Evolutionary conservation across 2,888 invertebrate species (phyloP), one percentile per base, ranked within the genome.

Genomic region (Lissocephala sabroskyi): DNA sequence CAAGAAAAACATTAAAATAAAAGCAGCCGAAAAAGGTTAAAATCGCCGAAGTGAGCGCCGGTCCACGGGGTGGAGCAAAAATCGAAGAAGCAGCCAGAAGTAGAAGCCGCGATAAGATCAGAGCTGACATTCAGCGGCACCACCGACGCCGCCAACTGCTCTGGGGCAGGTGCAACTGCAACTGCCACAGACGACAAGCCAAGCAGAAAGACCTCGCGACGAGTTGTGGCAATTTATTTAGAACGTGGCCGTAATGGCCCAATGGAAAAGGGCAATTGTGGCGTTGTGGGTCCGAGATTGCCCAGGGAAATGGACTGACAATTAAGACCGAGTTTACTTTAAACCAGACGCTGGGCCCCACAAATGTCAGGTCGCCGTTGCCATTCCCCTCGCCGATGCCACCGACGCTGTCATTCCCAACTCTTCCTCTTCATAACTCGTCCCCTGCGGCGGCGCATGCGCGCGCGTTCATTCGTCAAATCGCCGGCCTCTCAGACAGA

Each of bases 81-180:
- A 23, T 23, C 23, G 7, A 23, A 7, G 7, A 28, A 41, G 14
- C 16, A 41, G 10, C 11, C 26, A 41, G 13, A 23, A 70, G 60
- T 76, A 73, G 64, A 73, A 65, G 62, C 55, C 42, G 45, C 55
- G 74, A 74, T 74, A 68, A 63, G 47, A 76, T 76, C 76, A 55
- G 59, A 50, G 26, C 59, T 76, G 79, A 79, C 79, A 76, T 79
- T 76, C 77, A 76, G 56, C 48, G 41, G 35, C 32, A 16, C 41
- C 44, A 44, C 33, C 49, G 48, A n/a, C 39, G 16, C 29, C 29
- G 41, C 41, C 41, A 17, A 17, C 28, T 46, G 32, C 29, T 26
- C 16, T 42, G 42, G 18, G 18, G 13, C 14, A 32, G 29, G 14
- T 30, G 18, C 16, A 16, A 35, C 28, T 17, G 17, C 14, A 32